Base-by-base conservation (phyloP, 2,113 vertebrate species). In the Misgurnus mizolepis region DNA sequence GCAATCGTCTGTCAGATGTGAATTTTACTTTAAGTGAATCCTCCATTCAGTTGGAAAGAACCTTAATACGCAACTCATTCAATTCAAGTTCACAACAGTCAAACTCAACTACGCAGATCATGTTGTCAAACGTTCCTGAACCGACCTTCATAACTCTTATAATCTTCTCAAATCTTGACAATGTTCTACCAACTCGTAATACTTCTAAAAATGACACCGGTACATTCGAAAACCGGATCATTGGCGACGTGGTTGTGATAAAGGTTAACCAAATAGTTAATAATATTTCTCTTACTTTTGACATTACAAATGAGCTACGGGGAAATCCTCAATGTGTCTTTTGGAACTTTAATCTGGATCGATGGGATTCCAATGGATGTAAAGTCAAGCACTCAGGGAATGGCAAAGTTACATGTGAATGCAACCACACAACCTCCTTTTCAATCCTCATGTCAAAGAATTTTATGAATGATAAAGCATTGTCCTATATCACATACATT, bases 381-480 rank as follows among this genome's bases (percentile, higher is more conserved):
- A 0, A 0, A 0, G 75, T 85, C 0, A 10, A 74, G 0, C 90
- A 14, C 0, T 6, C 0, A 41, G 50, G 1, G 10, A 55, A 76
- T 10, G 17, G 82, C n/a, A 58, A 0, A 0, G 89, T 91, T 17
- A 89, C 80, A 6, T 97, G 96, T n/a, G 40, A 0, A 17, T 97
- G 96, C 69, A 82, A 76, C 41, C 91, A 92, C 50, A 88, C 94
- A 67, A 95, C 94, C 9, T 94, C 95, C 1, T 96, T 97, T 85
- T 96, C 96, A 55, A 89, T 96, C 15, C 85, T 97, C 1, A 95
- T 96, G 95, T 91, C 96, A 3, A 89, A 92, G 0, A 62, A 40
- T 0, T 1, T 4, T 27, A 80, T 84, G 0, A 5, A 73, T 0
- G 0, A 86, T 68, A 56, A 15, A 0, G 1, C 3, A 17, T 39